Conservation (phyloP, 2,888 invertebrate species). For the Thecophora atra region DNA sequence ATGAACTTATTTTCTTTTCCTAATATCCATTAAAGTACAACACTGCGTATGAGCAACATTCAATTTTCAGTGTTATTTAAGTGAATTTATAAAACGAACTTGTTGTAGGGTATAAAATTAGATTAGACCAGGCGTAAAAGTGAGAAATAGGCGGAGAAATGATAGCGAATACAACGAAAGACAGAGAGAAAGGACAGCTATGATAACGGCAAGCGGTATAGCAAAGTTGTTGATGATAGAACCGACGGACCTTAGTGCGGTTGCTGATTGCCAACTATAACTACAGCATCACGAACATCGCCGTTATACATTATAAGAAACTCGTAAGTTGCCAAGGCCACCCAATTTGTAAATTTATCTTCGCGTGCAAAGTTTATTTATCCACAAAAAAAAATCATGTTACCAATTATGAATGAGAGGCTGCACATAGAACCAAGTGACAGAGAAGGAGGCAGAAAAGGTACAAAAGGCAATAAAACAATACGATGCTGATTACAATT, state of each 20-base stretch:
- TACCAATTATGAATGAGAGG: background rate
- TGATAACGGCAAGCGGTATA: background rate
- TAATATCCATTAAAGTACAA: background rate
- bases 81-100: background rate
- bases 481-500: background rate
- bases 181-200: background rate
- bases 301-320: background rate
- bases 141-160: background rate
- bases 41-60: constrained; percentile 13
- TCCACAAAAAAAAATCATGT: background rate
- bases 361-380: background rate
- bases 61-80: background rate
- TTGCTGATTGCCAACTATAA: background rate
- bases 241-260: background rate
- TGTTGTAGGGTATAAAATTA: background rate
- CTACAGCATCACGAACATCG: background rate
- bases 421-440: background rate
- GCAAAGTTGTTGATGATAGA: background rate
- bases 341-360: background rate
- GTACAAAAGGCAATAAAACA: background rate
- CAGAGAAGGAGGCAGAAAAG: background rate
- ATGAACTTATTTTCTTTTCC: too few relatives aligned
- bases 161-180: background rate
- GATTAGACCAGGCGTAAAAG: background rate
- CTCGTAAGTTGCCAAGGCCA: background rate